Percentiles rank a stretch among this genome's conserved stretches.
phyloP scores from a whole-genome alignment of 2,888 invertebrate species.

The Rapana venosa region DNA sequence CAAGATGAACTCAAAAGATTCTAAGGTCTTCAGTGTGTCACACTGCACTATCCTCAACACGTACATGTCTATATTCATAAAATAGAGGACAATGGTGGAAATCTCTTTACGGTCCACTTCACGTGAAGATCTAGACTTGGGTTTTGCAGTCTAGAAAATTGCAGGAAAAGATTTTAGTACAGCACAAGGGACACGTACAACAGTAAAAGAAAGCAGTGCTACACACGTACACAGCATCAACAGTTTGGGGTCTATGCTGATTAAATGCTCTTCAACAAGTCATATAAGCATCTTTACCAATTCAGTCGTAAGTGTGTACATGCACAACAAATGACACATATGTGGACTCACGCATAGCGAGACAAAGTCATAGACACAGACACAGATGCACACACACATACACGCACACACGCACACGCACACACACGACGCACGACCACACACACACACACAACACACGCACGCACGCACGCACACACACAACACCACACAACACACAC shows the following conservation, averaged over 20 bases:
- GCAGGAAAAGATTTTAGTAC: background rate
- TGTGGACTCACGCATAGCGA: background rate
- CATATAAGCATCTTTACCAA: too few species aligned
- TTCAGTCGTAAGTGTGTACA: background rate
- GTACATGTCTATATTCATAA: too few species aligned
- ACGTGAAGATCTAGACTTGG: too few species aligned
- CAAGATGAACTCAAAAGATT: too few species aligned
- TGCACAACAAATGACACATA: background rate
- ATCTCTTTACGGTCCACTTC: too few species aligned
- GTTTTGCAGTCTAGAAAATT: too few species aligned
- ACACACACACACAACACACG: conserved; percentile 16
- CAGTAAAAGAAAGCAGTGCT: background rate
- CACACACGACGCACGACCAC: too few species aligned
- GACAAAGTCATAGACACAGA: background rate
- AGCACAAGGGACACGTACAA: background rate
- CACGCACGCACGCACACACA: background rate
- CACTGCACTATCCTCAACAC: too few species aligned
- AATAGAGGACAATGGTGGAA: too few species aligned
- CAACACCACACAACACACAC: conserved; percentile 6
- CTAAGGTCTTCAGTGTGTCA: too few species aligned
- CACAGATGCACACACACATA: background rate
- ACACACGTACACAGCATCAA: background rate
- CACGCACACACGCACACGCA: background rate
- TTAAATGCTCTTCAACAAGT: too few species aligned
- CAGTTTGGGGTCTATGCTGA: too few species aligned